A percentile compares a stretch with the other conserved stretches of the same genome.
Evolutionary conservation across 1,140 invertebrate genomes (phyloP).

Genomic region (Drosophila pectinifera): DNA sequence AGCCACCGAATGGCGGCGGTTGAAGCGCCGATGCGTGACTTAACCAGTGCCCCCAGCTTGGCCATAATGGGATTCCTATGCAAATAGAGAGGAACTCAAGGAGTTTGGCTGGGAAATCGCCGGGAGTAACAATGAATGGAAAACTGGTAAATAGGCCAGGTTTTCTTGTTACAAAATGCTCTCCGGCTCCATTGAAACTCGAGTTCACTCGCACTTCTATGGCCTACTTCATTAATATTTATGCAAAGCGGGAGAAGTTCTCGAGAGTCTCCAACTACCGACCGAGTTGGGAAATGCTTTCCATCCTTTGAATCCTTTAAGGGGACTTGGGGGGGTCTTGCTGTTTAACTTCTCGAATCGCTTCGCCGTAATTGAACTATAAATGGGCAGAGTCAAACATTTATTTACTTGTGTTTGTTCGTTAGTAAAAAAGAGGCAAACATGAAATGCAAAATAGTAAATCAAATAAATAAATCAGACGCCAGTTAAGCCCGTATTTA

Average conservation of each 20-base stretch:
- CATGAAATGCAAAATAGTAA: slow-evolving; percentile 8
- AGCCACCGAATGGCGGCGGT: slow-evolving; percentile 33
- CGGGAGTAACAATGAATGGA: slow-evolving; percentile 33
- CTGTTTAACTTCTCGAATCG: slow-evolving; percentile 20
- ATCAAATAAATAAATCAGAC: slow-evolving; percentile 36
- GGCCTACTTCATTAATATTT: slow-evolving; percentile 83
- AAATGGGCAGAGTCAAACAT: slow-evolving; percentile 50
- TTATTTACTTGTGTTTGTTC: slow-evolving; percentile 49
- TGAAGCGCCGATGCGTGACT: slow-evolving; percentile 48
- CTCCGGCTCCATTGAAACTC: slow-evolving; percentile 50
- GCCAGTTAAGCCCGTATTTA: slow-evolving; percentile 25
- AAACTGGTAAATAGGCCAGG: slow-evolving; percentile 73
- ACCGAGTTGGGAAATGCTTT: slow-evolving; percentile 6
- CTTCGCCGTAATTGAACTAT: slow-evolving; percentile 61
- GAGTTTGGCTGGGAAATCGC: slow-evolving; percentile 1
- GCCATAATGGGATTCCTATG: slow-evolving; percentile 67
- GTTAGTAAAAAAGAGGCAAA: slow-evolving; percentile 2
- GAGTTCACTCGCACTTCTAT: slow-evolving; percentile 64
- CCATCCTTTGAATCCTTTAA: slow-evolving; percentile 58
- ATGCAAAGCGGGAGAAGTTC: slow-evolving; percentile 61
- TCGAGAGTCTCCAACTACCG: slow-evolving; percentile 9
- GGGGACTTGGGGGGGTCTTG: slow-evolving; percentile 18
- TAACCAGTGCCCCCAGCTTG: slow-evolving; percentile 20
- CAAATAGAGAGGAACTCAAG: slow-evolving; percentile 58
- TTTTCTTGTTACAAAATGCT: slow-evolving; percentile 76